A percentile compares a stretch with the other conserved stretches of the same genome.
Conservation (phyloP, 2,888 invertebrate species). For the Anticlea derivata region DNA sequence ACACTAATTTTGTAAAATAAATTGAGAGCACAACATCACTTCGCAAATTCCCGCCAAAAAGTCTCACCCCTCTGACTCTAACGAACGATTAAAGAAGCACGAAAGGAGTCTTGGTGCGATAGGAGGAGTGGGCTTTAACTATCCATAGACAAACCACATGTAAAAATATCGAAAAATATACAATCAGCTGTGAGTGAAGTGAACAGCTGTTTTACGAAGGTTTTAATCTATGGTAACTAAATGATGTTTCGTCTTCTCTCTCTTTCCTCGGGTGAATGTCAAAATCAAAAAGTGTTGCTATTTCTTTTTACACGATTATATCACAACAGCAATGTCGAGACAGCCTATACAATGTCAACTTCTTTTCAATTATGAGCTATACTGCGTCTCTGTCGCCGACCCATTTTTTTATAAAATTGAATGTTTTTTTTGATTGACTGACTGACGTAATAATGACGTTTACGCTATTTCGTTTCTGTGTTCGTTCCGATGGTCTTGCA, state of each 20-base stretch:
- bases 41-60: too few relatives aligned
- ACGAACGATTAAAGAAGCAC: too few relatives aligned
- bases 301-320: constrained; percentile 17
- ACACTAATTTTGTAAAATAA: too few relatives aligned
- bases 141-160: constrained; percentile 25
- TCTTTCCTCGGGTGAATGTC: constrained; percentile 31
- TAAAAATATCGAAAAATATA: not conserved
- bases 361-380: constrained; percentile 2
- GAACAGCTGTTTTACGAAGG: constrained; percentile 58
- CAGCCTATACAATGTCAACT: not conserved
- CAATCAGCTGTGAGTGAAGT: constrained; percentile 15
- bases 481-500: constrained; percentile 58
- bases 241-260: constrained; percentile 44
- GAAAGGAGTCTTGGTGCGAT: too few relatives aligned
- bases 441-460: too few relatives aligned
- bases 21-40: too few relatives aligned
- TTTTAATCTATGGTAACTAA: constrained; percentile 48
- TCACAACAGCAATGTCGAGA: constrained; percentile 18
- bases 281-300: not conserved
- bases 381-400: constrained; percentile 11
- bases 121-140: too few relatives aligned
- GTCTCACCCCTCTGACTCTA: too few relatives aligned
- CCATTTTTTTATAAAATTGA: constrained; percentile 2
- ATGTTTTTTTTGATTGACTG: constrained; percentile 43
- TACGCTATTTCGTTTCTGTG: constrained; percentile 65